Evolutionary conservation across 1,140 invertebrate genomes (phyloP).

Genomic region (Colletes latitarsis): DNA sequence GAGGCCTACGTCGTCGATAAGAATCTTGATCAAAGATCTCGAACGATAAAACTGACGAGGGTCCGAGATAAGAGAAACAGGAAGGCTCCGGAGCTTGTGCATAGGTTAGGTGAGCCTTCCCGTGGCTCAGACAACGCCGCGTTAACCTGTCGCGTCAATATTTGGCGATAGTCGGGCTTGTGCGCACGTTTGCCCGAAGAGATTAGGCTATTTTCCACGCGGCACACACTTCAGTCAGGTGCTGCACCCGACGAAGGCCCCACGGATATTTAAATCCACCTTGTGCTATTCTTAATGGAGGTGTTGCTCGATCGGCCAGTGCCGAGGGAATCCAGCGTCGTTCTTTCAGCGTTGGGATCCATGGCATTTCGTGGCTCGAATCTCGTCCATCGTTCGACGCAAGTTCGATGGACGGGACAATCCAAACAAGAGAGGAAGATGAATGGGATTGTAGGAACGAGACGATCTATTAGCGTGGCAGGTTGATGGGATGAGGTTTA

Average conservation of each 20-base stretch:
- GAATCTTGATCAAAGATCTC: slow-evolving; percentile 31
- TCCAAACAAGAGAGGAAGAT: too few relatives aligned
- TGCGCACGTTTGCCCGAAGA: slow-evolving; percentile 43
- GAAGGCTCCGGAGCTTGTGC: not conserved
- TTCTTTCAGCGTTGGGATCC: slow-evolving; percentile 6
- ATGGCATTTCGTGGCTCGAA: slow-evolving; percentile 5
- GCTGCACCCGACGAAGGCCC: slow-evolving; percentile 51
- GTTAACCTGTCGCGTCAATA: slow-evolving; percentile 48
- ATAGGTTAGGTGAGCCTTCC: not conserved
- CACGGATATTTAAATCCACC: slow-evolving; percentile 69
- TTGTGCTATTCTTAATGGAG: slow-evolving; percentile 67
- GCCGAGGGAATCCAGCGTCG: slow-evolving; percentile 48
- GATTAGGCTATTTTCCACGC: slow-evolving; percentile 67
- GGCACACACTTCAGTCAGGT: slow-evolving; percentile 61
- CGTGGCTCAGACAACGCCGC: not conserved
- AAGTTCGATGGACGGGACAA: too few relatives aligned
- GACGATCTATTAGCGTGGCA: too few relatives aligned
- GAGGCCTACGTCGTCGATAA: not conserved
- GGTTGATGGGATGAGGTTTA: too few relatives aligned
- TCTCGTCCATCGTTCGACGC: not conserved
- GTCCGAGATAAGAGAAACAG: slow-evolving; percentile 10
- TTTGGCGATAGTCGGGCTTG: slow-evolving; percentile 28
- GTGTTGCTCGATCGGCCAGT: slow-evolving; percentile 53
- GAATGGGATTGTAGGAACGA: too few relatives aligned
- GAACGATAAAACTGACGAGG: not conserved